These are phyloP conservation scores for Ornithoptera priamus DNA, from an alignment of 2,888 invertebrate species.

Conservation along the genomic window DNA sequence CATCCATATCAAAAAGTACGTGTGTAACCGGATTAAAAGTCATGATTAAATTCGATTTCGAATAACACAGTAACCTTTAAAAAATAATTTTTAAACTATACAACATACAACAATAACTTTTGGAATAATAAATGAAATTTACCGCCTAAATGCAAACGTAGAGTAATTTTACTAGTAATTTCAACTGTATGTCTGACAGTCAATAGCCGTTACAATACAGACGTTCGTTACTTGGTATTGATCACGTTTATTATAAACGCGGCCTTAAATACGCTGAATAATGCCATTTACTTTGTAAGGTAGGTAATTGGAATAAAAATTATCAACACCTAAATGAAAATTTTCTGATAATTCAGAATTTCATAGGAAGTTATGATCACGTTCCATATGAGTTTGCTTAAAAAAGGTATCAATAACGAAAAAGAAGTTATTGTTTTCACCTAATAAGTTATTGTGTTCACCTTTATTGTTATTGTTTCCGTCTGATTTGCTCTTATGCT, in stretches of 20 bases:
- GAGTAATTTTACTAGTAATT: neutral
- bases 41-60: constrained; percentile 39
- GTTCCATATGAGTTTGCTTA: neutral
- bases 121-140: neutral
- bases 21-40: constrained; percentile 68
- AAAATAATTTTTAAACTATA: neutral
- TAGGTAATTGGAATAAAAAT: constrained; percentile 6
- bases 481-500: too few relatives aligned
- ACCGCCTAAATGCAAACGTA: neutral
- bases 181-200: neutral
- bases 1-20: constrained; percentile 74
- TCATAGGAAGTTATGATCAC: neutral
- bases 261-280: constrained; percentile 13
- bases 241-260: constrained; percentile 5
- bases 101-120: neutral
- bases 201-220: neutral
- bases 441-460: too few relatives aligned
- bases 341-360: neutral
- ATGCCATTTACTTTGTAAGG: constrained; percentile 5
- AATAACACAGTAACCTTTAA: neutral
- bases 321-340: constrained; percentile 1
- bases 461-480: too few relatives aligned
- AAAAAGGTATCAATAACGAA: too few relatives aligned
- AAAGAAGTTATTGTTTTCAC: too few relatives aligned
- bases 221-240: neutral